phyloP scores from a whole-genome alignment of 2,113 vertebrate genomes.

The Acanthisitta chloris region DNA sequence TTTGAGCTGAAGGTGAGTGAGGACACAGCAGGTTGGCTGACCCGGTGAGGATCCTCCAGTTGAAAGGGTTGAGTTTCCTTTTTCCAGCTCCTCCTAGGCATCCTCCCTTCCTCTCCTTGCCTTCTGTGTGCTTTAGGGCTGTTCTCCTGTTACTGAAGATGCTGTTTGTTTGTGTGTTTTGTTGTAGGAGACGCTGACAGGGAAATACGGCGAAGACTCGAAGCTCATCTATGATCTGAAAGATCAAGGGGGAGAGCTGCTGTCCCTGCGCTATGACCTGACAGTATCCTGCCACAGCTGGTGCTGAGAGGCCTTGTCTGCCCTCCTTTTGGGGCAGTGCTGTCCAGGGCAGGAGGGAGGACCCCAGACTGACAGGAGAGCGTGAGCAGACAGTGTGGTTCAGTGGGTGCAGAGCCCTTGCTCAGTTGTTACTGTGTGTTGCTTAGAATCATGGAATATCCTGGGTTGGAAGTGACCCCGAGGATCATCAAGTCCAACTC shows the following conservation, averaged over 20 bases:
- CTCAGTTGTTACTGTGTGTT: neutral
- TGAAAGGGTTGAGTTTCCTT: neutral
- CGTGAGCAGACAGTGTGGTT: neutral
- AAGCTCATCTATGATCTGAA: constrained; percentile 98
- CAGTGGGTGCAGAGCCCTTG: neutral
- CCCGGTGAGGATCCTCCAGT: neutral
- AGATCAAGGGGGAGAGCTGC: constrained; percentile 94
- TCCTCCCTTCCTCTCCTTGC: neutral
- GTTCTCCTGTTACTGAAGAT: neutral
- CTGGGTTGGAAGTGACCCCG: neutral
- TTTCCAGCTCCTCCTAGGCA: neutral
- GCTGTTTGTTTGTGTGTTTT: neutral
- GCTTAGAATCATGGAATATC: neutral
- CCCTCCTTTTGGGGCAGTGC: neutral
- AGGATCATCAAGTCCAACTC: accelerated
- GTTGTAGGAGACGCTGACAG: constrained; percentile 89
- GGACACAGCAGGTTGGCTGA: neutral
- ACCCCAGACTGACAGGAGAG: accelerated
- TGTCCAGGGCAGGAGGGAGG: neutral
- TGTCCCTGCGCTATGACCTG: constrained; percentile 95
- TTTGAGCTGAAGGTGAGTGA: constrained; percentile 94
- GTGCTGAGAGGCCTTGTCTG: neutral
- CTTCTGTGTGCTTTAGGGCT: neutral
- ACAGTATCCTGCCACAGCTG: constrained; percentile 87
- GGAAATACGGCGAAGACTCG: constrained; percentile 97